Conservation (phyloP, 2,797 vertebrate genomes). For the Enteromius afrohamiltoni region DNA sequence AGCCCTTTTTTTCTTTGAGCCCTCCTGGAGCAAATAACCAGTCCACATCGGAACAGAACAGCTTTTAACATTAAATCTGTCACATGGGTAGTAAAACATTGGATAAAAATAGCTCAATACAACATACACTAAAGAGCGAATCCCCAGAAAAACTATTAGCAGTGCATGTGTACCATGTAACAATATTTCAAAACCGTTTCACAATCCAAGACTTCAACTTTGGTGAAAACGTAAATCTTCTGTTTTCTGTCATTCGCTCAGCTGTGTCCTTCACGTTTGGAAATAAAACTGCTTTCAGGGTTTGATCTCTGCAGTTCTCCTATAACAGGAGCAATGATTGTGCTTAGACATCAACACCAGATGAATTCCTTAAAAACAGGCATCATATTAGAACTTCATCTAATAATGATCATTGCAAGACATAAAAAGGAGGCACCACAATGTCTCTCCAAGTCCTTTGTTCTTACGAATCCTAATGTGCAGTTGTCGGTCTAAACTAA, state of each 20-base stretch:
- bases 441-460: conserved; percentile 44
- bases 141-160: conserved; percentile 32
- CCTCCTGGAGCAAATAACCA: conserved; percentile 32
- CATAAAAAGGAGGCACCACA: conserved; percentile 44
- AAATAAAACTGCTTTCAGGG: not conserved
- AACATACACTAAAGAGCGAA: conserved; percentile 35
- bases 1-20: conserved; percentile 35
- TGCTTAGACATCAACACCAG: conserved; percentile 38
- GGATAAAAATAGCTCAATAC: conserved; percentile 4
- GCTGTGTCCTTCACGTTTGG: not conserved
- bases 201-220: conserved; percentile 56
- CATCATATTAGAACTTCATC: conserved; percentile 34
- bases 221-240: conserved; percentile 50
- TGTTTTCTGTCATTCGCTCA: conserved; percentile 1
- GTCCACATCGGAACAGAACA: conserved; percentile 43
- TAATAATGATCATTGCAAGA: conserved; percentile 47
- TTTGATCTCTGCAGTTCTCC: conserved; percentile 22
- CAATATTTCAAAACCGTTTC: conserved; percentile 49
- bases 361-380: conserved; percentile 19
- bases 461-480: conserved; percentile 42
- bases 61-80: conserved; percentile 42
- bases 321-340: conserved; percentile 22
- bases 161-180: conserved; percentile 57
- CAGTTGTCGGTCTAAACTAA: conserved; percentile 39
- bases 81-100: conserved; percentile 46